phyloP scores from a whole-genome alignment of 2,113 vertebrate genomes.

The Heterotilapia buettikoferi region DNA sequence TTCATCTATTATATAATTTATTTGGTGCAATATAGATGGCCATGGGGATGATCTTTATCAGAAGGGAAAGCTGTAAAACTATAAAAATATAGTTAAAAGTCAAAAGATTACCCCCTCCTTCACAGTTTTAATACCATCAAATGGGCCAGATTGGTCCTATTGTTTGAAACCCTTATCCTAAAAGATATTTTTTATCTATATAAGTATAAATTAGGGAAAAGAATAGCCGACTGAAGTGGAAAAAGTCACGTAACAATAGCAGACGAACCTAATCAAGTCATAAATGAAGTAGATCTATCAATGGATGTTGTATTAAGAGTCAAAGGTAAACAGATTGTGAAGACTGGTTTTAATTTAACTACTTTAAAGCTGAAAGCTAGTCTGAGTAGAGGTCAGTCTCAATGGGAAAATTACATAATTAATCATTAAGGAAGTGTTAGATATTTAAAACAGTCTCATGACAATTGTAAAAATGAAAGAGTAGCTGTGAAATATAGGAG shows the following conservation, averaged over 20 bases:
- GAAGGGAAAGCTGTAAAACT: not conserved
- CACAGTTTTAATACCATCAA: not conserved
- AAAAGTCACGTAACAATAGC: not conserved
- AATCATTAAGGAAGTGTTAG: not conserved
- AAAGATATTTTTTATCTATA: not conserved
- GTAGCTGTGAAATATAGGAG: not conserved
- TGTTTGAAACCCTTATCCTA: not conserved
- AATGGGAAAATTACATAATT: not conserved
- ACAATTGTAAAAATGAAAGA: not conserved
- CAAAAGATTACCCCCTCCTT: rapidly evolving
- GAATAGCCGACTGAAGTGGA: not conserved
- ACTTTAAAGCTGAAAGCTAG: not conserved
- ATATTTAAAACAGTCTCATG: not conserved
- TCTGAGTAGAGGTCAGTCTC: not conserved
- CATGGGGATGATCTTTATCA: not conserved
- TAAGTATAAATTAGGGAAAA: not conserved
- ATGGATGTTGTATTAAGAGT: not conserved
- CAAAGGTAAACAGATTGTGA: not conserved
- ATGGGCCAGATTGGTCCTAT: not conserved
- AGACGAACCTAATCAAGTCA: not conserved
- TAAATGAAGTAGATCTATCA: not conserved
- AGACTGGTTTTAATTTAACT: not conserved
- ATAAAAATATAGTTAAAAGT: not conserved
- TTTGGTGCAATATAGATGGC: not conserved
- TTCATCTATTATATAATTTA: not conserved